phyloP scores from a whole-genome alignment of 2,113 vertebrate species.

The Seriola dumerili region DNA sequence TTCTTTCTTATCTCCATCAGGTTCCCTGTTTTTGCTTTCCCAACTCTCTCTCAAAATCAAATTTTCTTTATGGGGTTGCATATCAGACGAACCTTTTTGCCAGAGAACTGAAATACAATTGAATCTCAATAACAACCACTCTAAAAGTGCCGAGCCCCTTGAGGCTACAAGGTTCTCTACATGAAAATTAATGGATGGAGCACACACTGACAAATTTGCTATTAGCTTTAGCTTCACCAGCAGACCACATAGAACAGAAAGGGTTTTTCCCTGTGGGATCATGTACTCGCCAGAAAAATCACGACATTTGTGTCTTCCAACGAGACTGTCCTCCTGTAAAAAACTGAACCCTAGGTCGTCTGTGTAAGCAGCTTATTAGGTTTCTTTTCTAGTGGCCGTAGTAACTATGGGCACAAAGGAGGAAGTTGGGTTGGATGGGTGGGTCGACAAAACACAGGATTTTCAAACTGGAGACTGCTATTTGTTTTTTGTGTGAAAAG shows the following conservation, averaged over 20 bases:
- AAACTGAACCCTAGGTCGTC: no score
- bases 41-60: conserved; percentile 5
- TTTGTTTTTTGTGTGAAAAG: no score
- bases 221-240: background rate
- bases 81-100: conserved; percentile 4
- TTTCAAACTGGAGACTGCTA: no score
- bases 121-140: conserved; percentile 10
- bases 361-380: background rate
- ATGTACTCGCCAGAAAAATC: no score
- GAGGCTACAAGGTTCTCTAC: background rate
- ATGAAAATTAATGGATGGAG: background rate
- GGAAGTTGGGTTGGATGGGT: background rate
- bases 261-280: no score
- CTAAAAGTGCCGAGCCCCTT: background rate
- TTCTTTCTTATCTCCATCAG: conserved; percentile 2
- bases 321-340: background rate
- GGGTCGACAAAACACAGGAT: no score
- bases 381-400: background rate
- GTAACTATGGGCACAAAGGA: background rate
- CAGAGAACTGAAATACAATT: background rate
- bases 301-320: background rate
- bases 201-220: background rate
- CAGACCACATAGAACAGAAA: background rate
- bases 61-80: conserved; percentile 10
- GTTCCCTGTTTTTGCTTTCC: background rate